A percentile compares a stretch with the other conserved stretches of the same genome.
phyloP scores from a whole-genome alignment of 2,888 invertebrate genomes.

The Halictus ligatus region DNA sequence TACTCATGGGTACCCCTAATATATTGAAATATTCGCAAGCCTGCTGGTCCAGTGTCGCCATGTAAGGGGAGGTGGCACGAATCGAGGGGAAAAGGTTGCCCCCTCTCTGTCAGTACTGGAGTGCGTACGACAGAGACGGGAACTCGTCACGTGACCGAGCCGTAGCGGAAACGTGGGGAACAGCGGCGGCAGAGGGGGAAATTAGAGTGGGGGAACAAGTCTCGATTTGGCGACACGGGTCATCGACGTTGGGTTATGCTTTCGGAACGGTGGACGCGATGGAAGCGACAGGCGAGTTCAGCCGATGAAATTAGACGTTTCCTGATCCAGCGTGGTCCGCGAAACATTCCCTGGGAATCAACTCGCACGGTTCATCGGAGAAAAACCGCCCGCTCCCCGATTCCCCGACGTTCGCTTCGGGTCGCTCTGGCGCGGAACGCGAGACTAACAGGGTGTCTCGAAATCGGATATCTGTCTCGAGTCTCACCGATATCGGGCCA shows the following conservation, averaged over 20 bases:
- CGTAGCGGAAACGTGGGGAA: too few species aligned
- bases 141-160: too few species aligned
- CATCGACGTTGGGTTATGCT: background rate
- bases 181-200: too few species aligned
- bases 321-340: too few species aligned
- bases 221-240: background rate
- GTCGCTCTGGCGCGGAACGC: conserved; percentile 6
- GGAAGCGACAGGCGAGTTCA: background rate
- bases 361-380: background rate
- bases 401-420: background rate
- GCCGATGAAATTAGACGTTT: background rate
- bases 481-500: conserved; percentile 8
- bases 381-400: background rate
- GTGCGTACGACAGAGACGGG: too few species aligned
- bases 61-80: too few species aligned
- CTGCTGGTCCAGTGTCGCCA: too few species aligned
- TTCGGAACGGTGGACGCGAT: background rate
- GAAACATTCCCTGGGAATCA: conserved; percentile 1
- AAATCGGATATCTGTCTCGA: conserved; percentile 48
- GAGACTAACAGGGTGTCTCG: conserved; percentile 35
- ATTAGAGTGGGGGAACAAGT: too few species aligned
- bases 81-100: too few species aligned
- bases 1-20: too few species aligned
- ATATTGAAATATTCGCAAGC: too few species aligned
- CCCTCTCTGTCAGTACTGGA: too few species aligned